Evolutionary conservation across 2,113 vertebrate species (phyloP).

Genomic region (Piprites chloris): DNA sequence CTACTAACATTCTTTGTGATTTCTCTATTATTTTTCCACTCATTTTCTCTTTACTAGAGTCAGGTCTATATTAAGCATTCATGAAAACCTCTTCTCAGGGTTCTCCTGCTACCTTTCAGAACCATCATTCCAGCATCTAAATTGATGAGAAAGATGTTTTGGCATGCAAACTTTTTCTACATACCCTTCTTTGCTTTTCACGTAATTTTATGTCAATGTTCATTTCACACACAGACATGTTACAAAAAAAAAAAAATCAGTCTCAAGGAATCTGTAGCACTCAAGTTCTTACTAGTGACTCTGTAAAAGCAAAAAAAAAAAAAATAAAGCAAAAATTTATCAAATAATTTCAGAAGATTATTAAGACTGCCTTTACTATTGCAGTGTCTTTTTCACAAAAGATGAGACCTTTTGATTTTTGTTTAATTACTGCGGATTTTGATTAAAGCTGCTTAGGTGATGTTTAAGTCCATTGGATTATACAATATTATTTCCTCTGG

Average conservation of each 20-base stretch:
- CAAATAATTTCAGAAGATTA: background rate
- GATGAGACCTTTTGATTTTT: background rate
- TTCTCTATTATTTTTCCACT: background rate
- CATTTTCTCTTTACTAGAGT: background rate
- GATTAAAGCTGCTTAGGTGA: background rate
- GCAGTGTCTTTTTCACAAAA: background rate
- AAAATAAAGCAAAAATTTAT: background rate
- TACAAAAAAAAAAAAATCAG: background rate
- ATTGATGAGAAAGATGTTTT: background rate
- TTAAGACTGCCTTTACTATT: background rate
- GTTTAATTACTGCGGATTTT: background rate
- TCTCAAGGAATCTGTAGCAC: fast-evolving
- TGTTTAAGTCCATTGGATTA: background rate
- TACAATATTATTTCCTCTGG: background rate
- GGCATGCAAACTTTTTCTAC: background rate
- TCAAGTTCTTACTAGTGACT: background rate
- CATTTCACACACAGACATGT: background rate
- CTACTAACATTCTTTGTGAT: background rate
- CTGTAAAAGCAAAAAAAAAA: too few species aligned
- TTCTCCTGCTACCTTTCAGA: background rate
- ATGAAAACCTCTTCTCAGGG: background rate
- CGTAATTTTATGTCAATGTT: background rate
- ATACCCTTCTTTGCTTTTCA: background rate
- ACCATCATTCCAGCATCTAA: background rate
- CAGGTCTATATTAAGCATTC: background rate